Conservation (phyloP, 2,797 vertebrate genomes). For the Cossypha dichroa region DNA sequence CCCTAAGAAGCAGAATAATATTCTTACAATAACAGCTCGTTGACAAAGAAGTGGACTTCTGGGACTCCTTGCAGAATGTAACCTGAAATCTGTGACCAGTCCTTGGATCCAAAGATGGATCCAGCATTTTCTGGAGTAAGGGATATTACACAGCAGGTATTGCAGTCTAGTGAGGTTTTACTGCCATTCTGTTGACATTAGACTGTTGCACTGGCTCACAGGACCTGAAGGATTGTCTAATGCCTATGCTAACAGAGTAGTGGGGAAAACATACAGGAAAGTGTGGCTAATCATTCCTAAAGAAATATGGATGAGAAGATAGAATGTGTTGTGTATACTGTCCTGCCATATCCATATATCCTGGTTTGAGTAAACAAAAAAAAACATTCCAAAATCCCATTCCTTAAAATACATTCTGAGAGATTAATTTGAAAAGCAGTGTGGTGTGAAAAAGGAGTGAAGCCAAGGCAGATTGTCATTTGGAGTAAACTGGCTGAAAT, state of each 20-base stretch:
- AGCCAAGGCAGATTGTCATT: background rate
- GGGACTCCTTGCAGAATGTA: background rate
- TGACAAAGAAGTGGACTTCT: background rate
- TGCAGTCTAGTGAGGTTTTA: background rate
- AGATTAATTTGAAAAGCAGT: background rate
- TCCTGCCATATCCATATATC: background rate
- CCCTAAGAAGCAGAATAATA: background rate
- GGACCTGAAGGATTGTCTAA: background rate
- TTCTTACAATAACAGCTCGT: background rate
- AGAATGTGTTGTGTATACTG: background rate
- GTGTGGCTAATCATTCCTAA: background rate
- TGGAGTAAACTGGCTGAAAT: background rate
- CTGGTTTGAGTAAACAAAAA: background rate
- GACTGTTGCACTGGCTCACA: background rate
- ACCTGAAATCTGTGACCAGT: background rate
- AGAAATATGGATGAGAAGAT: background rate
- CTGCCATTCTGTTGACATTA: background rate
- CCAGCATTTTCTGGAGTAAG: background rate
- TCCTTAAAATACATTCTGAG: background rate
- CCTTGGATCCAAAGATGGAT: background rate
- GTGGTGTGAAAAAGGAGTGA: background rate
- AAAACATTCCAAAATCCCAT: background rate
- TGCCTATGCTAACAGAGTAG: background rate
- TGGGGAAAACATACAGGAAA: background rate
- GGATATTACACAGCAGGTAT: fast-evolving